phyloP scores from a whole-genome alignment of 2,113 vertebrate species.

The Sardina pilchardus region DNA sequence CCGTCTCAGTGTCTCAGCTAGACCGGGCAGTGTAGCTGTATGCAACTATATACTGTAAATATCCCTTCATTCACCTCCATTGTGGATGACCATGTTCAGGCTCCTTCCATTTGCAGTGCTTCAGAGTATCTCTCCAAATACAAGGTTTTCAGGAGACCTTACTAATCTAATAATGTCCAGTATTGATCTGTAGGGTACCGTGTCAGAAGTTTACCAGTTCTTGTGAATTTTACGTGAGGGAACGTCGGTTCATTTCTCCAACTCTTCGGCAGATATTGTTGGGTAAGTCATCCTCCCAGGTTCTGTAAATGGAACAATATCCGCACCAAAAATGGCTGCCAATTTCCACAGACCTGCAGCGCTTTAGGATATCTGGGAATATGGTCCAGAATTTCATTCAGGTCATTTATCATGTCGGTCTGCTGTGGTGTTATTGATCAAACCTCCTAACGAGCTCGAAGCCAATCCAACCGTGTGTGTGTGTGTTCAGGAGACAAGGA shows the following conservation, averaged over 20 bases:
- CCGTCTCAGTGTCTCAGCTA: not conserved
- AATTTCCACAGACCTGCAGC: not conserved
- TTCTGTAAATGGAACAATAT: constrained; percentile 12
- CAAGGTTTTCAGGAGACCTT: not conserved
- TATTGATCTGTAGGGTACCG: not conserved
- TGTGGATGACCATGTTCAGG: not conserved
- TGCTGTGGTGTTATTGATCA: constrained; percentile 14
- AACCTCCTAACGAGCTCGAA: not conserved
- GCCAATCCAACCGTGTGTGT: not conserved
- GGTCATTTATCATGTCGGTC: constrained; percentile 17
- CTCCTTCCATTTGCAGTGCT: not conserved
- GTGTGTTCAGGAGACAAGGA: not conserved
- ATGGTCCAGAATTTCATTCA: constrained; percentile 16
- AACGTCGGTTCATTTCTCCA: not conserved
- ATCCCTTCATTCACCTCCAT: not conserved
- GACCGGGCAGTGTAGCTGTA: not conserved
- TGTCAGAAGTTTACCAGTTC: constrained; percentile 9
- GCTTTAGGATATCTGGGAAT: constrained; percentile 11
- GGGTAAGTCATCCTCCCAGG: not conserved
- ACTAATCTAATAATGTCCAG: not conserved
- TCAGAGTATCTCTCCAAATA: not conserved
- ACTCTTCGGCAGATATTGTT: not conserved
- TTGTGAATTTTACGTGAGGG: not conserved
- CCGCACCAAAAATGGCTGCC: not conserved
- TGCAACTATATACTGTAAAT: not conserved